Percentiles rank a stretch among this genome's conserved stretches.
Conservation (phyloP, 2,113 vertebrate species). For the Notothenia coriiceps region DNA sequence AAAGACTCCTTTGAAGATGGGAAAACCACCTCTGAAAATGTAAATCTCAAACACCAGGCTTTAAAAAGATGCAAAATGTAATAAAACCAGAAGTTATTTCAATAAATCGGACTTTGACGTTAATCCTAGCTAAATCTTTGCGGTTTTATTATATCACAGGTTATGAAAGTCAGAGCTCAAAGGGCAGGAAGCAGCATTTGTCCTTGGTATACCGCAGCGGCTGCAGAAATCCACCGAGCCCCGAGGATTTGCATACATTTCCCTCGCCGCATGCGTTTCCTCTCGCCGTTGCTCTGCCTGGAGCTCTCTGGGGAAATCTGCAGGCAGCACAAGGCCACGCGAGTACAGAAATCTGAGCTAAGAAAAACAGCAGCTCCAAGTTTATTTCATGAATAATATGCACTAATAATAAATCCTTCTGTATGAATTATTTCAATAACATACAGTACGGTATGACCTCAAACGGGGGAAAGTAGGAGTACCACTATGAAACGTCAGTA, state of each 20-base stretch:
- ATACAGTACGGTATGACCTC: not conserved
- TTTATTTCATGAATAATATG: conserved; percentile 29
- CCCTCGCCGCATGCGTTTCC: conserved; percentile 15
- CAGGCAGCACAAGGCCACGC: conserved; percentile 8
- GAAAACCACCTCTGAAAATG: not conserved
- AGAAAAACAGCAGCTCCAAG: conserved; percentile 21
- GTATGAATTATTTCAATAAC: conserved; percentile 16
- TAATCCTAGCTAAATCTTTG: not conserved
- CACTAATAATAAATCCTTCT: conserved; percentile 14
- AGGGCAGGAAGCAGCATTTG: conserved; percentile 38
- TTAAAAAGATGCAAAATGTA: not conserved
- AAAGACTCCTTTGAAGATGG: not conserved
- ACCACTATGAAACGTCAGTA: not conserved
- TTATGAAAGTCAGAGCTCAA: conserved; percentile 26
- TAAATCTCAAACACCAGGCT: not conserved
- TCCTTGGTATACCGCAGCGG: conserved; percentile 33
- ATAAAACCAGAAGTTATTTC: not conserved
- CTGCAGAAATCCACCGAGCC: conserved; percentile 9
- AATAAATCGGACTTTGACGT: not conserved
- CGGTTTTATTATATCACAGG: not conserved
- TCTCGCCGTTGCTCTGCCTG: conserved; percentile 27
- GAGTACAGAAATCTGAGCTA: not conserved
- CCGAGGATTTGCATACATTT: conserved; percentile 65
- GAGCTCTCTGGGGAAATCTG: conserved; percentile 52
- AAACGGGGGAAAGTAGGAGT: not conserved